Evolutionary conservation across 2,113 vertebrate species (phyloP).

Genomic region (Todiramphus saurophagus): DNA sequence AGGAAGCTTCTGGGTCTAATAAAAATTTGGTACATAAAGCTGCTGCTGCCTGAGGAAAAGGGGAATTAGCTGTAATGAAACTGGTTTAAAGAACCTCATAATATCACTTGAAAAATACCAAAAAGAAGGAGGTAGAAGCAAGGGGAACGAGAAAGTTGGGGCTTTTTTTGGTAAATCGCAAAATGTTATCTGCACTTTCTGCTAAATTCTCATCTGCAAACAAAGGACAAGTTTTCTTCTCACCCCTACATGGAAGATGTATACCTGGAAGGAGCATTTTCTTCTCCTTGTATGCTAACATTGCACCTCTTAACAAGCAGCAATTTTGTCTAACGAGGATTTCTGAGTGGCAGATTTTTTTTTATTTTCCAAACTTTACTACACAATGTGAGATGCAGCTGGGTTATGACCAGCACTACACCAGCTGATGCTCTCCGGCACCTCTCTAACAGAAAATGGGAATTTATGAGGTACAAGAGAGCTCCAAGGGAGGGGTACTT

Average conservation of each 20-base stretch:
- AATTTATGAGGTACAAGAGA: not conserved
- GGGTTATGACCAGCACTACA: not conserved
- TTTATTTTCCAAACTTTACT: not conserved
- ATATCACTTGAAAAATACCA: not conserved
- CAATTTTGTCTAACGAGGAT: not conserved
- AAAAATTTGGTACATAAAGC: constrained; percentile 7
- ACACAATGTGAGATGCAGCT: not conserved
- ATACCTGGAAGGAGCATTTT: not conserved
- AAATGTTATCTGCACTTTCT: not conserved
- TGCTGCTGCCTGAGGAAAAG: not conserved
- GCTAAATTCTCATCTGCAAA: not conserved
- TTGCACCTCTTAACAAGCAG: not conserved
- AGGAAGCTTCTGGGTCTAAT: constrained; percentile 48
- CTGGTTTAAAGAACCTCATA: not conserved
- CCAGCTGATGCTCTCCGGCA: not conserved
- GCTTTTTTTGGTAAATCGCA: not conserved
- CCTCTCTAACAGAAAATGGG: not conserved
- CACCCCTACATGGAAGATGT: not conserved
- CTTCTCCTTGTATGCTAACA: not conserved
- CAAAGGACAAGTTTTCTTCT: not conserved
- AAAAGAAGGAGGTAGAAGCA: not conserved
- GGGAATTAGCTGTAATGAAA: constrained; percentile 36
- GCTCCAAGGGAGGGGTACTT: not conserved
- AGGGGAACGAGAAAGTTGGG: not conserved
- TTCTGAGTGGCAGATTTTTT: not conserved